Conservation (phyloP, 30 jellyfish, hydroid and myxozoan genomes). For the Chironex yamaguchii region DNA sequence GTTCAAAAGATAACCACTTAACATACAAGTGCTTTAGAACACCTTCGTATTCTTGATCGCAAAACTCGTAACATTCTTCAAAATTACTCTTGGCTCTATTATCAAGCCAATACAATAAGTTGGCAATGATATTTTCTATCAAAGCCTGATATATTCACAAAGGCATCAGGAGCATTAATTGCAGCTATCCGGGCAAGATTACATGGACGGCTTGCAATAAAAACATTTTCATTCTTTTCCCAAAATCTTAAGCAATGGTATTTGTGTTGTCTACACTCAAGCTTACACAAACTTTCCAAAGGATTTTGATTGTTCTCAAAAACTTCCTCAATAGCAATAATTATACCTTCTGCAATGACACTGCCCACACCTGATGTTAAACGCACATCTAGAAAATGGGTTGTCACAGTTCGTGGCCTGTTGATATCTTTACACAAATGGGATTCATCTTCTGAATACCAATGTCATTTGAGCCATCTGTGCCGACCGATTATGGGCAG, state of each 20-base stretch:
- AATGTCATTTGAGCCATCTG: slow-evolving; percentile 12
- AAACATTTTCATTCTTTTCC: not conserved
- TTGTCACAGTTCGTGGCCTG: not conserved
- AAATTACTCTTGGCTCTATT: slow-evolving; percentile 40
- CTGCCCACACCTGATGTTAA: not conserved
- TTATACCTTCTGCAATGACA: not conserved
- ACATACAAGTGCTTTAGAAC: not conserved
- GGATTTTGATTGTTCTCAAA: not conserved
- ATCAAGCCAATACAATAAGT: slow-evolving; percentile 35
- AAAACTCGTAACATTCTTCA: not conserved
- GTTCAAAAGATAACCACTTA: slow-evolving; percentile 5
- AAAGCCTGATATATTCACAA: not conserved
- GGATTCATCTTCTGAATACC: not conserved
- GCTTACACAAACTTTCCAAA: slow-evolving; percentile 6
- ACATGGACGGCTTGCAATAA: slow-evolving; percentile 10
- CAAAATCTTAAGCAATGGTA: not conserved
- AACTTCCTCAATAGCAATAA: not conserved
- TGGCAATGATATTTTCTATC: not conserved
- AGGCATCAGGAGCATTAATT: slow-evolving; percentile 21
- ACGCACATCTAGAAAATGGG: slow-evolving; percentile 6
- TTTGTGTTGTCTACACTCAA: slow-evolving; percentile 27
- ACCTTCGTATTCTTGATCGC: slow-evolving; percentile 1
- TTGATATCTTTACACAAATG: not conserved
- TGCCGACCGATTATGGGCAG: not conserved
- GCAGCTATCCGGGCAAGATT: slow-evolving; percentile 37